These are phyloP conservation scores for Eurytoma adleriae DNA, from an alignment of 2,888 invertebrate species.

Conservation along the genomic window DNA sequence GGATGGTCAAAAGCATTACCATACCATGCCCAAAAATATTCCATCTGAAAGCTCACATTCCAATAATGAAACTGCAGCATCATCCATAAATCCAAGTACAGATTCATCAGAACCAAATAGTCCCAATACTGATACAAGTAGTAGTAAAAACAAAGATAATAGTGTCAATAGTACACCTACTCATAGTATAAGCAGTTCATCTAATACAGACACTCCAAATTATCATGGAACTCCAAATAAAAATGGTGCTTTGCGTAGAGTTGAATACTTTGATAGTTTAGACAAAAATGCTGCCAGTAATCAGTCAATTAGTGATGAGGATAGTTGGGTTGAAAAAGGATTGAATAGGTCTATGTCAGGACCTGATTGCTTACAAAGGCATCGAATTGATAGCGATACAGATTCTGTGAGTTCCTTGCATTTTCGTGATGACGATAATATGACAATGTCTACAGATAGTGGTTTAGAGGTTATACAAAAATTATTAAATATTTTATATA, in stretches of 20 bases:
- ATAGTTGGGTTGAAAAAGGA: slow-evolving; percentile 77
- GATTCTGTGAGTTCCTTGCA: slow-evolving; percentile 73
- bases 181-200: slow-evolving; percentile 72
- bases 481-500: too few relatives aligned
- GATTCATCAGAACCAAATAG: slow-evolving; percentile 65
- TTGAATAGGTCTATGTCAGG: slow-evolving; percentile 80
- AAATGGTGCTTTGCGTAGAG: slow-evolving; percentile 73
- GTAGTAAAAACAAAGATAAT: slow-evolving; percentile 52
- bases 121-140: slow-evolving; percentile 63
- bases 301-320: slow-evolving; percentile 76
- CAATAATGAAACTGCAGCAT: slow-evolving; percentile 65
- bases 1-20: slow-evolving; percentile 82
- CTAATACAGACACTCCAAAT: slow-evolving; percentile 73
- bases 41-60: slow-evolving; percentile 78
- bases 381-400: slow-evolving; percentile 74
- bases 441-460: slow-evolving; percentile 74
- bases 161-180: slow-evolving; percentile 72
- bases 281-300: slow-evolving; percentile 72
- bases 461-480: slow-evolving; percentile 68
- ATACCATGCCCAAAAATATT: slow-evolving; percentile 83
- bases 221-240: slow-evolving; percentile 71
- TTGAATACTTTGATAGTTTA: slow-evolving; percentile 74
- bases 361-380: slow-evolving; percentile 78
- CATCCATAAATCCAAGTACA: slow-evolving; percentile 64
- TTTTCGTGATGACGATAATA: slow-evolving; percentile 73